Conservation (phyloP, 2,113 vertebrate species). For the Austrofundulus limnaeus region DNA sequence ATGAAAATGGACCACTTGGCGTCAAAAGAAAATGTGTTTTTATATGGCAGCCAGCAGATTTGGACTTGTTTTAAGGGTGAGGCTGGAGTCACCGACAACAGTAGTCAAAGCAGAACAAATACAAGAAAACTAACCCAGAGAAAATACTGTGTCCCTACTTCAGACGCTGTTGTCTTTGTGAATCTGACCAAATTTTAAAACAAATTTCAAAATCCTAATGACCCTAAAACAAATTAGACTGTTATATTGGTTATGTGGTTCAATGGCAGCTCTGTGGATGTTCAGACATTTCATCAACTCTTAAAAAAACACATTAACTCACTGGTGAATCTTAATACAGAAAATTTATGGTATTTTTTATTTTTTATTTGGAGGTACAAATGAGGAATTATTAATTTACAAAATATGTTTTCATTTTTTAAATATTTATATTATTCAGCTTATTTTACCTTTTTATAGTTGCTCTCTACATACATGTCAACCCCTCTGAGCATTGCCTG, state of each 20-base stretch:
- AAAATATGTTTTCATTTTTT: no score
- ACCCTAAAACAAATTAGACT: neutral
- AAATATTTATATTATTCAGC: no score
- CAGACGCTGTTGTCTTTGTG: neutral
- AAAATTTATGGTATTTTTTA: no score
- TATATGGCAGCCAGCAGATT: constrained; percentile 1
- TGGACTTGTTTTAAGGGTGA: neutral
- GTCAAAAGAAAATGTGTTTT: constrained; percentile 1
- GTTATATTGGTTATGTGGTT: neutral
- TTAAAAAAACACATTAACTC: neutral
- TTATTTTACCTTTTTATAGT: no score
- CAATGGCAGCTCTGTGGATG: no score
- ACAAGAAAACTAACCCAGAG: neutral
- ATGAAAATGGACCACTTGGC: neutral
- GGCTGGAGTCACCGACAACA: neutral
- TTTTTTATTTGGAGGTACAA: no score
- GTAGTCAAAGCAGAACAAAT: constrained; percentile 3
- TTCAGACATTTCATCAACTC: no score
- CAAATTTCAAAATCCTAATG: neutral
- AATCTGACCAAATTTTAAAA: neutral
- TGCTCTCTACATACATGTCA: no score
- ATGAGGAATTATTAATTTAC: no score
- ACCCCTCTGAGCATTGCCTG: no score
- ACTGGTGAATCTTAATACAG: neutral
- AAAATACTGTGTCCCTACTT: neutral